phyloP scores from a whole-genome alignment of 2,888 invertebrate genomes.

The Agrenia bidenticulata region DNA sequence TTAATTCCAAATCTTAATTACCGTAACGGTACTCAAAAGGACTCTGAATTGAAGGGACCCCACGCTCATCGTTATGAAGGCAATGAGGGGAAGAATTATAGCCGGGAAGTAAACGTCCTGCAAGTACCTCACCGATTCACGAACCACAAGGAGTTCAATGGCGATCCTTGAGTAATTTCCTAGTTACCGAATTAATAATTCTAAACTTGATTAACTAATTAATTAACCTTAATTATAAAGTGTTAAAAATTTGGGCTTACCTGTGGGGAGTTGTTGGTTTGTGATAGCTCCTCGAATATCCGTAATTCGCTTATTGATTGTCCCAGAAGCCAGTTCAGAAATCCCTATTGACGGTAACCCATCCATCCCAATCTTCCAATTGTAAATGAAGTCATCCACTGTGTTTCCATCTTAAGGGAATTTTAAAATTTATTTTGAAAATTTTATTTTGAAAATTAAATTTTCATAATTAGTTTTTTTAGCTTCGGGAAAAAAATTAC shows the following conservation, averaged over 20 bases:
- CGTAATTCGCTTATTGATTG: conserved; percentile 7
- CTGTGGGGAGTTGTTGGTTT: too few species aligned
- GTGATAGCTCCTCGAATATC: not conserved
- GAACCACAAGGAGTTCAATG: conserved; percentile 36
- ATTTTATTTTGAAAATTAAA: not conserved
- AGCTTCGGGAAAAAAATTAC: conserved; percentile 67
- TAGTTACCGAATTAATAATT: too few species aligned
- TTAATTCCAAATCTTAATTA: conserved; percentile 15
- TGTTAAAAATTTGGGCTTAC: too few species aligned
- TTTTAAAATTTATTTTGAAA: too few species aligned
- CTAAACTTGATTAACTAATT: too few species aligned
- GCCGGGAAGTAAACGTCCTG: conserved; percentile 47
- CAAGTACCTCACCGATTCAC: conserved; percentile 38
- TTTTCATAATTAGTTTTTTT: not conserved
- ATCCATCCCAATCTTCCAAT: conserved; percentile 5
- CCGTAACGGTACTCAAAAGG: conserved; percentile 34
- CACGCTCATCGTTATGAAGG: conserved; percentile 41
- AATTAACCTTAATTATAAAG: too few species aligned
- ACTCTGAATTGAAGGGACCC: conserved; percentile 36
- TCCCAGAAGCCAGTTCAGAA: conserved; percentile 16
- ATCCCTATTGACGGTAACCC: conserved; percentile 20
- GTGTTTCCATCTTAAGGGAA: conserved; percentile 12
- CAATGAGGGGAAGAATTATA: conserved; percentile 34
- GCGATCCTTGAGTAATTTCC: conserved; percentile 21
- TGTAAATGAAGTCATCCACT: conserved; percentile 12